Evolutionary conservation across 2,797 vertebrate species (phyloP).

Genomic region (Ptychobarbus kaznakovi): DNA sequence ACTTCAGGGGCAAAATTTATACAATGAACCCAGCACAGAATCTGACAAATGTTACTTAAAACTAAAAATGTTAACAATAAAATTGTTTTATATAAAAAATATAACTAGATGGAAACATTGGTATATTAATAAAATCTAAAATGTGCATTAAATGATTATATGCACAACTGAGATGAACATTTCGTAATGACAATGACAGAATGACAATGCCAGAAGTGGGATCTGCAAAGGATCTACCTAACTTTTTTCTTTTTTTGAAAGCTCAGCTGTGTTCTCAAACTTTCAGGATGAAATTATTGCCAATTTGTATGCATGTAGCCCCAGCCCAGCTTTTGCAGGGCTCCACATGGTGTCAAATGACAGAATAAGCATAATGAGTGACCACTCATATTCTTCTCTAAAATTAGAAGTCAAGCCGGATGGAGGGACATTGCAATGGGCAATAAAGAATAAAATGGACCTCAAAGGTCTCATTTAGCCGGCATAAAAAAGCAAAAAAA

Average conservation of each 20-base stretch:
- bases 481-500: conserved; percentile 34
- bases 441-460: conserved; percentile 46
- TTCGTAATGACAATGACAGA: background rate
- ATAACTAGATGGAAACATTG: background rate
- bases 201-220: background rate
- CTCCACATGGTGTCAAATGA: conserved; percentile 15
- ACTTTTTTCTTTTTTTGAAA: background rate
- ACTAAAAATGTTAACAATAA: background rate
- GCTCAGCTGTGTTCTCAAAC: background rate
- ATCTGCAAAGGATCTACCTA: background rate
- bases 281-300: background rate
- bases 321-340: background rate
- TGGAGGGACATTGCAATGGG: conserved; percentile 12
- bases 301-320: background rate
- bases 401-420: conserved; percentile 39
- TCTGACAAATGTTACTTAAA: background rate
- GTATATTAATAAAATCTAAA: background rate
- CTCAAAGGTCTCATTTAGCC: conserved; percentile 29
- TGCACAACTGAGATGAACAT: background rate
- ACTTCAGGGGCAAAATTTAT: background rate
- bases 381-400: background rate
- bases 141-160: background rate
- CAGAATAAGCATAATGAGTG: conserved; percentile 9
- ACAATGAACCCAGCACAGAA: background rate
- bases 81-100: background rate